Percentiles rank a stretch among this genome's conserved stretches.
These are phyloP conservation scores for Pterobdella sp. DNA, from an alignment of 2,888 invertebrate genomes.

Conservation along the genomic window DNA sequence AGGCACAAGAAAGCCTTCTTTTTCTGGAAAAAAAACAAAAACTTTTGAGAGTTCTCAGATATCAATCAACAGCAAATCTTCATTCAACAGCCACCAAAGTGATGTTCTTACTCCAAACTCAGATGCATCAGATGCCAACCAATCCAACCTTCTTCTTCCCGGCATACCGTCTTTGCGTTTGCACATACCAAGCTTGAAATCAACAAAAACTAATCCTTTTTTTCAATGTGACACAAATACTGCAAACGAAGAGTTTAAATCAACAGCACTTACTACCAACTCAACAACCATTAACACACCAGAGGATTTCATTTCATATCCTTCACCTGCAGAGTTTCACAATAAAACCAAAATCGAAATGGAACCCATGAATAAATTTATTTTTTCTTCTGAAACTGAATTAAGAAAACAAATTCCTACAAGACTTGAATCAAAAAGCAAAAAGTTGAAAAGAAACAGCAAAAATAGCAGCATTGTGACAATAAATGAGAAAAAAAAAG, in stretches of 20 bases:
- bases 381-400: not conserved
- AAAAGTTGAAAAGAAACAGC: not conserved
- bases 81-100: not conserved
- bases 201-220: slow-evolving; percentile 1
- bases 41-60: not conserved
- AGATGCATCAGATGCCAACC: not conserved
- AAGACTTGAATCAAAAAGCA: not conserved
- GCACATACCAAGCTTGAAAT: slow-evolving; percentile 2
- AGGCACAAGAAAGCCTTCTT: not conserved
- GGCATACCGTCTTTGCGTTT: not conserved
- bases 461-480: not conserved
- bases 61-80: not conserved
- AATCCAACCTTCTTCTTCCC: not conserved
- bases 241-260: not conserved
- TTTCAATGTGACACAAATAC: slow-evolving; percentile 8
- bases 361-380: too few species aligned
- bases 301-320: slow-evolving; percentile 11
- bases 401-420: not conserved
- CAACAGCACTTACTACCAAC: slow-evolving; percentile 8
- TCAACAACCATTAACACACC: slow-evolving; percentile 22
- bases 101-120: not conserved
- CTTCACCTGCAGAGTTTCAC: not conserved
- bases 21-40: not conserved
- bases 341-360: not conserved
- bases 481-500: slow-evolving; percentile 18